Percentiles rank a stretch among this genome's conserved stretches.
Conservation (phyloP, 2,888 invertebrate genomes). For the Periphyllus acericola region DNA sequence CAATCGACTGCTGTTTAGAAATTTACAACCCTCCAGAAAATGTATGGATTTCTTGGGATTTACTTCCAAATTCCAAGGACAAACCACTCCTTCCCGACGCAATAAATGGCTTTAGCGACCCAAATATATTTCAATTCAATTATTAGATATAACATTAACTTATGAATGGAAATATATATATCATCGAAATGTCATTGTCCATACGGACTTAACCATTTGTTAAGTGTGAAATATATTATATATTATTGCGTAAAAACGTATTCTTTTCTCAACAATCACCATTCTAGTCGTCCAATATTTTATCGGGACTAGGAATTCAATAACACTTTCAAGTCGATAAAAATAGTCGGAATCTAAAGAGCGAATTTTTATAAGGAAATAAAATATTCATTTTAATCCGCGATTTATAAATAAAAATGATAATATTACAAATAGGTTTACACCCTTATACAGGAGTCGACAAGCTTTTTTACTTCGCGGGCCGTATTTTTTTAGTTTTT, state of each 20-base stretch:
- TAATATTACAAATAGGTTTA: not conserved
- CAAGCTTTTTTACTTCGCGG: too few relatives aligned
- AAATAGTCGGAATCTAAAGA: too few relatives aligned
- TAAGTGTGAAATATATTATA: not conserved
- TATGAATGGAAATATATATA: too few relatives aligned
- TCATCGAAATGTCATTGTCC: not conserved
- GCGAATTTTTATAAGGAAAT: too few relatives aligned
- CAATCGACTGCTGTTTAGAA: not conserved
- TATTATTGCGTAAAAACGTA: not conserved
- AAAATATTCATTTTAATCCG: not conserved
- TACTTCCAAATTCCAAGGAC: not conserved
- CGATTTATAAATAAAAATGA: not conserved
- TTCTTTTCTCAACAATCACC: not conserved
- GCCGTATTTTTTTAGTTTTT: too few relatives aligned
- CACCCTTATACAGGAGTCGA: not conserved
- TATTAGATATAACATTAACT: not conserved
- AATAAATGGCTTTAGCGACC: not conserved
- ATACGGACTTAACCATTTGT: not conserved
- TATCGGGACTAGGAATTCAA: too few relatives aligned
- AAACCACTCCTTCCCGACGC: not conserved
- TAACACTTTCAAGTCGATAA: too few relatives aligned
- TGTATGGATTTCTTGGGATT: not conserved
- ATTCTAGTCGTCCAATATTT: not conserved
- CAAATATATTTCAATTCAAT: not conserved
- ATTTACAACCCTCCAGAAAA: slow-evolving; percentile 6